These are phyloP conservation scores for Xestia sexstrigata DNA, from an alignment of 2,888 invertebrate species.

Conservation along the genomic window DNA sequence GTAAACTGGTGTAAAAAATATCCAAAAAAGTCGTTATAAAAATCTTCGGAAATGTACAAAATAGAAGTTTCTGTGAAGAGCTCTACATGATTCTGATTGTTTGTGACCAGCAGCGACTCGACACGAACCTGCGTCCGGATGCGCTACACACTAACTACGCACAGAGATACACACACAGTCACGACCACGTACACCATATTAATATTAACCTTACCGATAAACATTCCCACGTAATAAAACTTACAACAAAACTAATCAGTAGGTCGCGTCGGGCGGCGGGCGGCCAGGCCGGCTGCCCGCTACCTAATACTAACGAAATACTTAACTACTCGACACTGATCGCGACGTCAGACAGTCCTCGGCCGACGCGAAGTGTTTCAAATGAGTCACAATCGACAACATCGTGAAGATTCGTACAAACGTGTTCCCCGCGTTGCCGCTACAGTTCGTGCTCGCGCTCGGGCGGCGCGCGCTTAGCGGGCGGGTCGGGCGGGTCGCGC, in stretches of 20 bases:
- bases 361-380: slow-evolving; percentile 20
- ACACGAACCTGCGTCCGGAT: slow-evolving; percentile 4
- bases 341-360: background rate
- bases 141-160: slow-evolving; percentile 29
- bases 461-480: background rate
- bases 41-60: slow-evolving; percentile 67
- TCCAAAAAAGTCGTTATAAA: slow-evolving; percentile 74
- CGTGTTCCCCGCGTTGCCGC: background rate
- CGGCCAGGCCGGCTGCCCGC: slow-evolving; percentile 29
- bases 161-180: slow-evolving; percentile 45
- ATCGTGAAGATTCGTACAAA: slow-evolving; percentile 72
- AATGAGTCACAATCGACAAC: slow-evolving; percentile 62
- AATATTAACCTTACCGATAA: slow-evolving; percentile 67
- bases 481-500: slow-evolving; percentile 20
- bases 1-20: slow-evolving; percentile 76
- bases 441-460: slow-evolving; percentile 53
- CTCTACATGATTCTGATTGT: slow-evolving; percentile 25
- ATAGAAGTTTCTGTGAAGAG: slow-evolving; percentile 64
- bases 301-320: slow-evolving; percentile 53
- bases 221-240: slow-evolving; percentile 69
- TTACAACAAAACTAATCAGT: slow-evolving; percentile 62
- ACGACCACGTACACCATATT: slow-evolving; percentile 55
- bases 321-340: slow-evolving; percentile 35
- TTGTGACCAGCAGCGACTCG: slow-evolving; percentile 22
- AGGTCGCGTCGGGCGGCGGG: slow-evolving; percentile 24